Conservation (phyloP, 2,113 vertebrate genomes). For the Phaethon lepturus region DNA sequence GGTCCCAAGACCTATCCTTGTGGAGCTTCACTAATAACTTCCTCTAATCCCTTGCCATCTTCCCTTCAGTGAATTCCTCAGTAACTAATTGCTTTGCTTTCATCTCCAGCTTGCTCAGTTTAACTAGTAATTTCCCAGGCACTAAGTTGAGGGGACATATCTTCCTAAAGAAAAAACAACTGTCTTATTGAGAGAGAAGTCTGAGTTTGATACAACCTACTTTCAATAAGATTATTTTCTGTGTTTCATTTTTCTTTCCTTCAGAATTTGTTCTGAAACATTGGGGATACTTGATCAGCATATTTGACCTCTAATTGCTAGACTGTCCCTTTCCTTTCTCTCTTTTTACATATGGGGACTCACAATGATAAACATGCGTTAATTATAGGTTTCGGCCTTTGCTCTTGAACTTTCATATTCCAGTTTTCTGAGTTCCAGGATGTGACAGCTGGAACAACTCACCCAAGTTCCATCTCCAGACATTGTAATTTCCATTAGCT, state of each 20-base stretch:
- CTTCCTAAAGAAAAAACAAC: neutral
- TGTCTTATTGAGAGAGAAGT: neutral
- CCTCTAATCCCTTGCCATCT: conserved; percentile 7
- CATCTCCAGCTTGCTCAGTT: neutral
- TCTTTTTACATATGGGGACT: neutral
- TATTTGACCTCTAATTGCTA: neutral
- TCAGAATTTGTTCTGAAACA: neutral
- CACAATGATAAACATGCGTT: neutral
- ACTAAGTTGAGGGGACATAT: neutral
- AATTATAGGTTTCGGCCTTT: neutral
- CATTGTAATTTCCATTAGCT: neutral
- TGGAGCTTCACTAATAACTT: neutral
- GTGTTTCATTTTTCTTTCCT: neutral
- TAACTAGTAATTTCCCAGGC: neutral
- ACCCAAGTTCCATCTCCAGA: neutral
- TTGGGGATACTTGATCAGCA: neutral
- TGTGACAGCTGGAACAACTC: neutral
- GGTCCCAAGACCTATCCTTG: neutral
- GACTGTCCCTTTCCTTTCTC: neutral
- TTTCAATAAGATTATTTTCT: neutral
- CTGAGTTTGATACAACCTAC: neutral
- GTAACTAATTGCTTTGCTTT: neutral
- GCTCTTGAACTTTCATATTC: neutral
- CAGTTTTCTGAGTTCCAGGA: neutral
- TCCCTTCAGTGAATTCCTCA: neutral